A percentile compares a stretch with the other conserved stretches of the same genome.
phyloP scores from a whole-genome alignment of 2,113 vertebrate species.

The Tonatia bakeri region DNA sequence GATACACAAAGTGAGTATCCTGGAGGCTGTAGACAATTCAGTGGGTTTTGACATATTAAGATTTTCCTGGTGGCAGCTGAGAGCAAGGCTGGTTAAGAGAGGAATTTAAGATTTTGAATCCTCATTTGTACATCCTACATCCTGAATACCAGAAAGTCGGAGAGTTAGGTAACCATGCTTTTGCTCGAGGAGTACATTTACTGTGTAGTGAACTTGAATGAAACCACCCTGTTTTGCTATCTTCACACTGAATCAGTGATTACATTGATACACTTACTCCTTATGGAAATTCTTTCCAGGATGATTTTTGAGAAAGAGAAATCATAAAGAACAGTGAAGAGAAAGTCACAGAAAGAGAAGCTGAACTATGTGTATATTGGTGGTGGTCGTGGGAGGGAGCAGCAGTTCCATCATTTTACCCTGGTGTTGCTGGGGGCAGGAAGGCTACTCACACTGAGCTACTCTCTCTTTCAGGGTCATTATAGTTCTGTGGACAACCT shows the following conservation, averaged over 20 bases:
- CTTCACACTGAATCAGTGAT: neutral
- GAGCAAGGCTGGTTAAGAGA: neutral
- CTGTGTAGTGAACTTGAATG: neutral
- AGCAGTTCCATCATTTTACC: neutral
- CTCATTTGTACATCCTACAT: neutral
- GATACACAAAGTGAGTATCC: neutral
- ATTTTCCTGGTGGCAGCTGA: rapidly evolving
- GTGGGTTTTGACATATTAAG: neutral
- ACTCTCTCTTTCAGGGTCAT: neutral
- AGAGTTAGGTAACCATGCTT: neutral
- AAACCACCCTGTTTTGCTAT: neutral
- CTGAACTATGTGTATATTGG: neutral
- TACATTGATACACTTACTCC: neutral
- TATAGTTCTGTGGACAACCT: neutral
- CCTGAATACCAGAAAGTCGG: neutral
- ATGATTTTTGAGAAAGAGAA: neutral
- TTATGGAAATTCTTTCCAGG: neutral
- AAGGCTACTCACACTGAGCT: neutral
- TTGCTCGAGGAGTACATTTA: neutral
- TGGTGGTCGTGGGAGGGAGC: neutral
- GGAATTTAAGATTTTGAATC: neutral
- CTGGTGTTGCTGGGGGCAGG: neutral
- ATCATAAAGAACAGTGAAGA: neutral
- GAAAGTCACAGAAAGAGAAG: neutral
- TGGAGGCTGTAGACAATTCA: neutral